Evolutionary conservation across 2,113 vertebrate genomes (phyloP).

Genomic region (Smithornis capensis): DNA sequence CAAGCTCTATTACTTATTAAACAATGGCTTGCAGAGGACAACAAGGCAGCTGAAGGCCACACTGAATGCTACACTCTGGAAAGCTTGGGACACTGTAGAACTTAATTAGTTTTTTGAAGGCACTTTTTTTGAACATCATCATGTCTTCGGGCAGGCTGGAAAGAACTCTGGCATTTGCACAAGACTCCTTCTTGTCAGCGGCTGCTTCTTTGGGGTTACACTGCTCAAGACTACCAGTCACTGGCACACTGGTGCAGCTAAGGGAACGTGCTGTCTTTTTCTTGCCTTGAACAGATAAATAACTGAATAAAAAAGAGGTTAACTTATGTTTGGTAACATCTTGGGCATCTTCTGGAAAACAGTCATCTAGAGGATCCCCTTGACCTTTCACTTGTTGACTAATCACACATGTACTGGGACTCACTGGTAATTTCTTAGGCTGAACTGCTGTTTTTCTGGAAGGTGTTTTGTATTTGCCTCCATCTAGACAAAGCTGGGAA

Average conservation of each 20-base stretch:
- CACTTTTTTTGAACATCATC: conserved; percentile 78
- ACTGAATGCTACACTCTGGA: conserved; percentile 83
- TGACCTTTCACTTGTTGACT: conserved; percentile 10
- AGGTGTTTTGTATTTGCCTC: conserved; percentile 16
- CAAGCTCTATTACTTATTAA: conserved; percentile 17
- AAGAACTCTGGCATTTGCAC: conserved; percentile 48
- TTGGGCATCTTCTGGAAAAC: conserved; percentile 65
- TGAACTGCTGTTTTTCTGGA: conserved; percentile 60
- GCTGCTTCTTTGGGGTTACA: conserved; percentile 43
- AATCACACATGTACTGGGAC: neutral
- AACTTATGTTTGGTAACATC: conserved; percentile 60
- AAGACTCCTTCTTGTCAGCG: conserved; percentile 22
- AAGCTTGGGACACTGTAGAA: conserved; percentile 92
- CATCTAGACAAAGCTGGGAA: neutral
- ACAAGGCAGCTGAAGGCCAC: conserved; percentile 83
- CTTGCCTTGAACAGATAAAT: conserved; percentile 71
- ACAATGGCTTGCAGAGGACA: conserved; percentile 82
- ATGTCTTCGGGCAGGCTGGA: conserved; percentile 79
- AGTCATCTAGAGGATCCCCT: conserved; percentile 55
- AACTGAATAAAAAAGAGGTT: conserved; percentile 80
- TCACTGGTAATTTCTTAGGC: conserved; percentile 27
- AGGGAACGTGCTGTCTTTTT: conserved; percentile 84
- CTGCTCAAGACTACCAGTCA: conserved; percentile 37
- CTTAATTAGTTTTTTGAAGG: conserved; percentile 88
- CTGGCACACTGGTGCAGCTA: conserved; percentile 86